Evolutionary conservation across 2,888 invertebrate genomes (phyloP).

Genomic region (Drosophila buzzatii): DNA sequence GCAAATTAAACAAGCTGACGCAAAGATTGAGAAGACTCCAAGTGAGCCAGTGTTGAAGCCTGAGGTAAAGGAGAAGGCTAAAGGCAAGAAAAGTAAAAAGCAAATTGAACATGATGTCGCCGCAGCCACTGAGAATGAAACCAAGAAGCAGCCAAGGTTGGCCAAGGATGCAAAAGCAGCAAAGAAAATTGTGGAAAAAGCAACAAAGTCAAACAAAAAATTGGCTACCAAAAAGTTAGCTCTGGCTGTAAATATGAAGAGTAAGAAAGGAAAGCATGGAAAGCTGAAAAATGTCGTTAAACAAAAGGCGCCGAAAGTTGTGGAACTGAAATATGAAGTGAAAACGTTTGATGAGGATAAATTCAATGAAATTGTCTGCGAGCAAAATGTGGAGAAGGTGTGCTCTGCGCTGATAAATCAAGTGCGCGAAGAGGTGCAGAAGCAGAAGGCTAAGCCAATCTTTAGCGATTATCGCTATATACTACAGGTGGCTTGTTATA

Average conservation of each 20-base stretch:
- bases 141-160: constrained; percentile 18
- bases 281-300: constrained; percentile 14
- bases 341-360: constrained; percentile 76
- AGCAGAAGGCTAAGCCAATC: constrained; percentile 75
- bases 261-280: neutral
- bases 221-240: constrained; percentile 21
- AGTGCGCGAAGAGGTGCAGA: constrained; percentile 71
- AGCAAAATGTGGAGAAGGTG: constrained; percentile 73
- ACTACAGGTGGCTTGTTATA: constrained; percentile 86
- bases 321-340: constrained; percentile 57
- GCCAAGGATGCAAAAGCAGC: constrained; percentile 9
- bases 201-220: constrained; percentile 7
- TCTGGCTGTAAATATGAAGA: constrained; percentile 5
- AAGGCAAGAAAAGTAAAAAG: too few species aligned
- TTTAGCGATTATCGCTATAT: constrained; percentile 82
- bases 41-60: too few species aligned
- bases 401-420: constrained; percentile 70
- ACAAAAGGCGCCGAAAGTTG: constrained; percentile 33
- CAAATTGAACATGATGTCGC: neutral
- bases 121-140: neutral
- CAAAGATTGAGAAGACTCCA: too few species aligned
- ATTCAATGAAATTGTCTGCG: constrained; percentile 71
- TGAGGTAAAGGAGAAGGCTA: too few species aligned
- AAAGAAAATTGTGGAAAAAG: constrained; percentile 1
- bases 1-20: neutral